Evolutionary conservation across 1,140 invertebrate species (phyloP).

Genomic region (Zaprionus ornatus): DNA sequence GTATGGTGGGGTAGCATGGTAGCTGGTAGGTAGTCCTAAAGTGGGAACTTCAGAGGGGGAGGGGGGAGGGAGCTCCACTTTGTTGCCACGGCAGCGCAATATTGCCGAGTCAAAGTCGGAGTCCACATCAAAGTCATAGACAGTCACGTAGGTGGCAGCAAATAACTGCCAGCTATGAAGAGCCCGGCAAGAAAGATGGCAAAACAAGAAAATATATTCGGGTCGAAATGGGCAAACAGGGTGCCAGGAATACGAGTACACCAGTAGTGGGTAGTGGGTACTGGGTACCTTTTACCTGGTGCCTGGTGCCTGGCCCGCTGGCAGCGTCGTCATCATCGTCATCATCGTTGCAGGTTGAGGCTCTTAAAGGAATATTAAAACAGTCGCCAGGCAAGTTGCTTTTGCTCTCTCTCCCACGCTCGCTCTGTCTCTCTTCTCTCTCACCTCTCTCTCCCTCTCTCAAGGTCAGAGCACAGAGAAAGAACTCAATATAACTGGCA

Average conservation of each 20-base stretch:
- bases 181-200: slow-evolving; percentile 26
- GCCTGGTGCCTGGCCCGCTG: background rate
- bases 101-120: background rate
- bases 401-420: background rate
- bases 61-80: slow-evolving; percentile 5
- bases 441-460: slow-evolving; percentile 10
- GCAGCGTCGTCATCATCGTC: slow-evolving; percentile 1
- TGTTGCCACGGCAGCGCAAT: slow-evolving; percentile 30
- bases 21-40: background rate
- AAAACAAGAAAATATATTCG: slow-evolving; percentile 31
- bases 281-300: background rate
- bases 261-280: background rate
- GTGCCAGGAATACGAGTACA: background rate
- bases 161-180: slow-evolving; percentile 63
- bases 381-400: slow-evolving; percentile 30
- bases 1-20: background rate
- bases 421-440: background rate
- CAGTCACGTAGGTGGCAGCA: slow-evolving; percentile 74
- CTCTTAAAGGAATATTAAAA: slow-evolving; percentile 78
- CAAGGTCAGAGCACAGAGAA: slow-evolving; percentile 62
- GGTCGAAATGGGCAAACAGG: background rate
- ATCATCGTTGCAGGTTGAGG: slow-evolving; percentile 2
- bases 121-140: slow-evolving; percentile 44
- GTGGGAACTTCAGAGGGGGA: background rate
- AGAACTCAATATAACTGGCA: slow-evolving; percentile 18